phyloP scores from a whole-genome alignment of 2,797 vertebrate genomes.

The Pangasius mekongensis region DNA sequence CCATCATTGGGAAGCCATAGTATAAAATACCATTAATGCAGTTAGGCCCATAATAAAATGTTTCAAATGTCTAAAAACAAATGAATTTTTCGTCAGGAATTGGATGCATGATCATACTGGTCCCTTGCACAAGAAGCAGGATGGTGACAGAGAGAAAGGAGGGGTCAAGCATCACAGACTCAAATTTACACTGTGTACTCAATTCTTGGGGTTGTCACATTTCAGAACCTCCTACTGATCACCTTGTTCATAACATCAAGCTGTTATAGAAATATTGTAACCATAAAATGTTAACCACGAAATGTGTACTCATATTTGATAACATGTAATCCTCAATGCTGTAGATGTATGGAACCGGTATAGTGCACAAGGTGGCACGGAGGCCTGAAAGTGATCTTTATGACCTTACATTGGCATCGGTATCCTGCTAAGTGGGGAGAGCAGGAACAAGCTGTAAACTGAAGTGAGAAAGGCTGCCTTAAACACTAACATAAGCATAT shows the following conservation, averaged over 20 bases:
- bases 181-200: neutral
- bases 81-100: neutral
- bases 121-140: neutral
- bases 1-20: neutral
- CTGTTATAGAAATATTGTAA: neutral
- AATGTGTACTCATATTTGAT: too few relatives aligned
- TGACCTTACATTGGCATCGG: too few relatives aligned
- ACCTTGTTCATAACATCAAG: neutral
- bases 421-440: too few relatives aligned
- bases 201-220: neutral
- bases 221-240: neutral
- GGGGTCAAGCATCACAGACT: neutral
- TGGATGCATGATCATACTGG: neutral
- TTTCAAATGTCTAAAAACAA: neutral
- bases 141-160: neutral
- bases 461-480: too few relatives aligned
- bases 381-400: too few relatives aligned
- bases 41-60: neutral
- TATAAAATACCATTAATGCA: neutral
- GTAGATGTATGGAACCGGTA: too few relatives aligned
- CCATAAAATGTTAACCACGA: too few relatives aligned
- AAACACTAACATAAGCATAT: too few relatives aligned
- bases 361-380: too few relatives aligned
- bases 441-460: too few relatives aligned
- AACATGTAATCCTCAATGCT: too few relatives aligned